Evolutionary conservation across 2,888 invertebrate species (phyloP).

Genomic region (Amphipoea lucens): DNA sequence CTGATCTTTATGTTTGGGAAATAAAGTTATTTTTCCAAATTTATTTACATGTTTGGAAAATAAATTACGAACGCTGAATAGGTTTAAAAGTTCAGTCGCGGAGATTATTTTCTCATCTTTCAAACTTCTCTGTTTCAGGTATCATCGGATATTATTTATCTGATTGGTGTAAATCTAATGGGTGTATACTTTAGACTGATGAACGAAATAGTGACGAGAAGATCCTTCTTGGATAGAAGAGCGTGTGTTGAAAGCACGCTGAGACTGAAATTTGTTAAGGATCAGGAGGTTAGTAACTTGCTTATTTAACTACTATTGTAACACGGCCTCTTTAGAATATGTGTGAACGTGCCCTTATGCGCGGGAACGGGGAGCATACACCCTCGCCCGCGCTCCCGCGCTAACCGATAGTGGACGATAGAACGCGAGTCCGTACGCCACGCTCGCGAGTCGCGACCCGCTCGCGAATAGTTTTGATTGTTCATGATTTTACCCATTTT

Average conservation of each 20-base stretch:
- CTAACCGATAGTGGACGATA: too few relatives aligned
- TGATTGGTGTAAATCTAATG: slow-evolving; percentile 94
- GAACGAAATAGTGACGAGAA: slow-evolving; percentile 96
- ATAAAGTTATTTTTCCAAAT: neutral
- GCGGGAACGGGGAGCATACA: too few relatives aligned
- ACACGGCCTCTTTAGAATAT: too few relatives aligned
- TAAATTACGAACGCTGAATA: neutral
- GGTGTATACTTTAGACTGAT: slow-evolving; percentile 97
- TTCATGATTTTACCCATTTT: too few relatives aligned
- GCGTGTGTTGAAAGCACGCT: slow-evolving; percentile 96
- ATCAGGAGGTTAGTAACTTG: slow-evolving; percentile 96
- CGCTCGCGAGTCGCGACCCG: too few relatives aligned
- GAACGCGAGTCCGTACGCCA: too few relatives aligned
- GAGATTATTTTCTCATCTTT: neutral
- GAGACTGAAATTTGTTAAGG: slow-evolving; percentile 94
- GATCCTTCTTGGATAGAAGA: slow-evolving; percentile 96
- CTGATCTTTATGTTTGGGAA: neutral
- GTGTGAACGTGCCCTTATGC: too few relatives aligned
- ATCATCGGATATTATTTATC: slow-evolving; percentile 93
- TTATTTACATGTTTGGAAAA: neutral
- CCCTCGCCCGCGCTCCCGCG: too few relatives aligned
- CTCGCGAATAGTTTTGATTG: too few relatives aligned
- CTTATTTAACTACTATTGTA: too few relatives aligned
- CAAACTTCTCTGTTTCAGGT: slow-evolving; percentile 88
- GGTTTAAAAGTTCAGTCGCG: neutral